Evolutionary conservation across 2,113 vertebrate genomes (phyloP), one percentile per base, ranked within the genome.

Genomic region (Aplodontia rufa): DNA sequence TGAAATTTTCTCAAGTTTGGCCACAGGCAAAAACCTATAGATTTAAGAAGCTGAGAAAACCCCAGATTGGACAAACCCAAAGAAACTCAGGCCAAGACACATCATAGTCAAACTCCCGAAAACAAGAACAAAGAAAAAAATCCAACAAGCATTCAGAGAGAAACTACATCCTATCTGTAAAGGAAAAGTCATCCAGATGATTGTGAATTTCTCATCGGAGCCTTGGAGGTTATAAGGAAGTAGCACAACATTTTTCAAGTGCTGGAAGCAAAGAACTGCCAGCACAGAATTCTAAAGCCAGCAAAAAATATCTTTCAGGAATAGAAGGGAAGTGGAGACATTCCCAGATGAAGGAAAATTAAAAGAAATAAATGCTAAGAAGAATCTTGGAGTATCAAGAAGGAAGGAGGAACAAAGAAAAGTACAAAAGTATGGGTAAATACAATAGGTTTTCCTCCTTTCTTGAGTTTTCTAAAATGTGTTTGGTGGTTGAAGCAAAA

Each of bases 371-470:
- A 93, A 79, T 62, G 69, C 62, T 47, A 91, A 42, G 64, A 91
- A 40, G 40, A 87, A 51, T 80, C 72, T 66, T 42, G 47, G 72
- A 85, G n/a, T 68, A 88, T 69, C 37, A 80, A 72, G 90, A 95
- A 93, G 42, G 72, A 88, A 96, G 94, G 42, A 81, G 78, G 58
- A 94, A 88, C 49, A 88, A 93, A 91, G 75, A 93, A 93, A 94
- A 72, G 49, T 28, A 11, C 51, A 81, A 92, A 87, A 37, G 72
- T 72, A 49, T 37, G 42, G 49, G 9, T 83, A 96, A 84, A 78
- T 66, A 94, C 24, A 93, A 74, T 28, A 90, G 81, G 30, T 10
- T 83, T 90, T 93, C 69, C 47, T 89, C 26, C 78, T 91, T 35
- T 93, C 26, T 78, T 72, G 47, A 93, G 47, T 71, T 78, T 96